Base-by-base conservation (phyloP, 2,797 vertebrate genomes). In the Takifugu ocellatus region DNA sequence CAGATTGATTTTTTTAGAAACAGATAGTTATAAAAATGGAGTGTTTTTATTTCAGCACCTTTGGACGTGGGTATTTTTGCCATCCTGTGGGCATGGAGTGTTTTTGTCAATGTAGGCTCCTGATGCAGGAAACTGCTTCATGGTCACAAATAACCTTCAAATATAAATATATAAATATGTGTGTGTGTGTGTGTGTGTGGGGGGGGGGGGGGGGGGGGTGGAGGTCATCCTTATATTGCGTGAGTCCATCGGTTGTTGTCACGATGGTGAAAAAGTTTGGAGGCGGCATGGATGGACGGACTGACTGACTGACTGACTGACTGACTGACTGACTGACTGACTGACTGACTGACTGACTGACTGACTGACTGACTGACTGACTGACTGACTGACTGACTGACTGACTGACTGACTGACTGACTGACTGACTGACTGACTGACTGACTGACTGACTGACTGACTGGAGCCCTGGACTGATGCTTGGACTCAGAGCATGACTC, bases 261-360 rank as follows among this genome's bases (percentile, higher is more conserved):
- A 67, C 53, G 77, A 84, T 85, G 84, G 86, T 86, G 74, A 82
- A 82, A 85, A 85, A 79, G 46, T 81, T 72, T 51, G 48, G 42
- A 8, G 61, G n/a, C n/a, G n/a, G n/a, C n/a, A n/a, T n/a, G n/a
- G n/a, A n/a, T n/a, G n/a, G n/a, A n/a, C n/a, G n/a, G n/a, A 43
- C 42, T 12, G 11, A 43, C 11, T 16, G 15, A 45, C 15, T n/a
- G 16, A 11, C 16, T 46, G 45, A 46, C n/a, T 75, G 72, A 80
- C 63, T 66, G 57, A 74, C 78, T 78, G 82, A 70, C 68, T 77
- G 74, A 79, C 16, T 54, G 26, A 71, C 59, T 59, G 61, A 68
- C 21, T 49, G 52, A 56, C 67, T 50, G 73, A 43, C 42, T 12
- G 11, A 43, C 11, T 16, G 15, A 45, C 15, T n/a, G 16, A 11